phyloP scores from a whole-genome alignment of 2,113 vertebrate genomes.

The Pomatorhinus ruficollis region DNA sequence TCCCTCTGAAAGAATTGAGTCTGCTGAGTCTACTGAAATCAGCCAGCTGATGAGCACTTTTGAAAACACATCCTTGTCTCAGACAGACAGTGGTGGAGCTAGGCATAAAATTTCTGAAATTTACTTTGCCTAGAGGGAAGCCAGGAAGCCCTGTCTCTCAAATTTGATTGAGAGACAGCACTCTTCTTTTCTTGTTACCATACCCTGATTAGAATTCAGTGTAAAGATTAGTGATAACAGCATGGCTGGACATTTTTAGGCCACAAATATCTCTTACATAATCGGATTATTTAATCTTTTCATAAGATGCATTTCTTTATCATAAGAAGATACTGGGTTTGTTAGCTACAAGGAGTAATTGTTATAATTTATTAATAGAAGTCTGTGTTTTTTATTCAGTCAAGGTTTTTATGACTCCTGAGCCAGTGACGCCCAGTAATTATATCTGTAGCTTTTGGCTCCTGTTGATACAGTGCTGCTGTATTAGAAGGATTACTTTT shows the following conservation, averaged over 20 bases:
- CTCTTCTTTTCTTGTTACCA: neutral
- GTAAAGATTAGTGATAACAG: neutral
- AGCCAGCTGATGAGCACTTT: neutral
- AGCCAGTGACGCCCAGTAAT: conserved; percentile 43
- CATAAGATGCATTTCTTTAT: conserved; percentile 27
- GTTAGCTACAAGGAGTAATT: conserved; percentile 8
- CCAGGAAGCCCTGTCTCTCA: neutral
- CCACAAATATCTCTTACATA: conserved; percentile 14
- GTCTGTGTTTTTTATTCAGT: neutral
- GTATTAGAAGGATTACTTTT: conserved; percentile 45
- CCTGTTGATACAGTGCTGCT: conserved; percentile 1
- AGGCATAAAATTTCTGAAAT: neutral
- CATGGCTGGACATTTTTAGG: conserved; percentile 16
- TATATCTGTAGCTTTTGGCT: conserved; percentile 27
- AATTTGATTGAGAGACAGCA: neutral
- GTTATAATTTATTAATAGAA: conserved; percentile 12
- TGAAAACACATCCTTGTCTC: neutral
- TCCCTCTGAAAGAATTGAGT: neutral
- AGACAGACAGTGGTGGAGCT: neutral
- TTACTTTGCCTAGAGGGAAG: neutral
- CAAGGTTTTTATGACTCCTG: conserved; percentile 25
- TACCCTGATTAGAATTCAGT: conserved; percentile 14
- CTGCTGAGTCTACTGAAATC: neutral
- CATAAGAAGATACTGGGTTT: neutral
- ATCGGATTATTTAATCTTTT: conserved; percentile 43